Evolutionary conservation across 53 echinoderm and acorn worm species (phyloP).

Genomic region (Hippasteria phrygiana): DNA sequence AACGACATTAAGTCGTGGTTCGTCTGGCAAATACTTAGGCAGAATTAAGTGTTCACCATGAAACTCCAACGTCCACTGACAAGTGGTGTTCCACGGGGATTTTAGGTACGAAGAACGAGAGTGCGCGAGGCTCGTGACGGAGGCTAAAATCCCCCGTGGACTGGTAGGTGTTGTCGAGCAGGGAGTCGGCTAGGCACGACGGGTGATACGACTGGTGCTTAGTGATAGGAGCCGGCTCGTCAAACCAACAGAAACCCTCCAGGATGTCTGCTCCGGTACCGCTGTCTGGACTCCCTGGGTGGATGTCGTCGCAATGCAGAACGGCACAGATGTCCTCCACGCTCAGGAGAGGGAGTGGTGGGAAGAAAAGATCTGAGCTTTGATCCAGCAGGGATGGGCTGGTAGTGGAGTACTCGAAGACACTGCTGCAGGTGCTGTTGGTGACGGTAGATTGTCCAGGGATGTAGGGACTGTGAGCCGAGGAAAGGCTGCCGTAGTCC

Average conservation of each 20-base stretch:
- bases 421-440: background rate
- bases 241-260: slow-evolving; percentile 40
- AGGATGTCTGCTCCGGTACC: slow-evolving; percentile 32
- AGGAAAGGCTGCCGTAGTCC: slow-evolving; percentile 50
- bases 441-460: slow-evolving; percentile 7
- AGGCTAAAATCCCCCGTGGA: background rate
- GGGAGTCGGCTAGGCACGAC: background rate
- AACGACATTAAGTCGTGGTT: background rate
- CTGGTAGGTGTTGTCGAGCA: background rate
- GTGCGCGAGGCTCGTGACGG: background rate
- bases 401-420: background rate
- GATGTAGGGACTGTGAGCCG: slow-evolving; percentile 31
- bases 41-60: background rate
- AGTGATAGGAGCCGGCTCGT: background rate
- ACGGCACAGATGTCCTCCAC: slow-evolving; percentile 57
- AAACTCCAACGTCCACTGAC: slow-evolving; percentile 1
- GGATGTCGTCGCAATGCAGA: slow-evolving; percentile 31
- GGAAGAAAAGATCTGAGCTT: background rate
- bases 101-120: slow-evolving; percentile 26
- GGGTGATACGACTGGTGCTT: background rate
- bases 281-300: slow-evolving; percentile 50
- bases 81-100: slow-evolving; percentile 17
- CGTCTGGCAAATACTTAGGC: background rate
- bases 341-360: slow-evolving; percentile 41
- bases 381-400: background rate